phyloP scores from a whole-genome alignment of 2,113 vertebrate genomes.

The Gymnogyps californianus region DNA sequence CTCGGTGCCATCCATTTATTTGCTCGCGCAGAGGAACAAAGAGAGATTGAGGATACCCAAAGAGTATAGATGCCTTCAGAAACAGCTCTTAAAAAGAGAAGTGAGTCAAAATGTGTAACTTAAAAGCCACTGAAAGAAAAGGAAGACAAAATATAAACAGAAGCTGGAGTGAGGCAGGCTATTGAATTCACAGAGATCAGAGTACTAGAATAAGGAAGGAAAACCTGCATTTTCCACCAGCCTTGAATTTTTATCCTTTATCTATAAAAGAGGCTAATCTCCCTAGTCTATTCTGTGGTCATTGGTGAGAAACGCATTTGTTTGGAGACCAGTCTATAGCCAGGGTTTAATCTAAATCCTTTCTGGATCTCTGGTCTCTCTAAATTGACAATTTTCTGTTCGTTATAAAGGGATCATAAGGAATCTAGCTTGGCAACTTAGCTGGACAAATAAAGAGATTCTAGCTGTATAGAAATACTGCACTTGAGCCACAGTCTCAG shows the following conservation, averaged over 20 bases:
- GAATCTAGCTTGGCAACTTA: background rate
- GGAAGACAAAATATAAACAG: background rate
- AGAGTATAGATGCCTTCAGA: background rate
- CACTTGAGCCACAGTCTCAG: background rate
- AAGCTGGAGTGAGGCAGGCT: background rate
- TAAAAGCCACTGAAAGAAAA: background rate
- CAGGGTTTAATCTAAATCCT: background rate
- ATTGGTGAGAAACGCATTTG: background rate
- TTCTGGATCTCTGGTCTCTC: background rate
- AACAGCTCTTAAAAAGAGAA: background rate
- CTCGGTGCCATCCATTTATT: background rate
- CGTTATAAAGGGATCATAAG: background rate
- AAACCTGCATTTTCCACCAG: background rate
- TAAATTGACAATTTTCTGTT: background rate
- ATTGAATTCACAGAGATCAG: background rate
- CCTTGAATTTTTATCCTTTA: background rate
- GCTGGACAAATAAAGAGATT: background rate
- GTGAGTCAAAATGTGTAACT: background rate
- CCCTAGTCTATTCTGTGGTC: background rate
- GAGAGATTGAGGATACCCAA: background rate
- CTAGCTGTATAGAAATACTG: background rate
- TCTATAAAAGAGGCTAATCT: background rate
- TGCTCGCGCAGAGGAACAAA: background rate
- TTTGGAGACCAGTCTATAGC: background rate
- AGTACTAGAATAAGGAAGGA: background rate